Evolutionary conservation across 1,140 invertebrate species (phyloP).

Genomic region (Hermetia illucens): DNA sequence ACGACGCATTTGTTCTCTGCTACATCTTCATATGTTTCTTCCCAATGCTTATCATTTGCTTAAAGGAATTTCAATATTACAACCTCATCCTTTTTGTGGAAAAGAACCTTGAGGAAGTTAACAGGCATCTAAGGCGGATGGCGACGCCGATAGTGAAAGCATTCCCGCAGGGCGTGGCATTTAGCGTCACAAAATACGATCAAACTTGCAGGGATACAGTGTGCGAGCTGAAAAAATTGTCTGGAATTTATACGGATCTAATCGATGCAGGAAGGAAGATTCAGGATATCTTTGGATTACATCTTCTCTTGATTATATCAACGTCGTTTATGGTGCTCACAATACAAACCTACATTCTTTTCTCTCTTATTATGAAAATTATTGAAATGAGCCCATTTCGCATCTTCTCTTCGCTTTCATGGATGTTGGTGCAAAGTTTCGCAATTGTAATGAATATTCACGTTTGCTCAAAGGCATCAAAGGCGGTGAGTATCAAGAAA

Average conservation of each 20-base stretch:
- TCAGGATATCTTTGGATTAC: slow-evolving; percentile 7
- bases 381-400: slow-evolving; percentile 1
- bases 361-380: slow-evolving; percentile 5
- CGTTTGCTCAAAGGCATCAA: slow-evolving; percentile 6
- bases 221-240: slow-evolving; percentile 1
- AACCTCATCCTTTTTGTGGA: too few relatives aligned
- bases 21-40: too few relatives aligned
- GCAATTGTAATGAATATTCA: slow-evolving; percentile 8
- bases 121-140: too few relatives aligned
- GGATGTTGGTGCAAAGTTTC: slow-evolving; percentile 9
- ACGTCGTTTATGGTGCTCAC: slow-evolving; percentile 9
- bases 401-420: slow-evolving; percentile 5
- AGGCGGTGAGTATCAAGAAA: slow-evolving; percentile 7
- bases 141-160: too few relatives aligned
- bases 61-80: too few relatives aligned
- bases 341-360: slow-evolving; percentile 10
- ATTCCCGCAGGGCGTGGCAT: too few relatives aligned
- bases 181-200: too few relatives aligned
- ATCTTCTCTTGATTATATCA: slow-evolving; percentile 7
- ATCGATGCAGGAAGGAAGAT: slow-evolving; percentile 6
- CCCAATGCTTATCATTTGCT: too few relatives aligned
- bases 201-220: too few relatives aligned
- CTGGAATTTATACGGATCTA: slow-evolving; percentile 8
- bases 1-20: too few relatives aligned
- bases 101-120: too few relatives aligned